Base-by-base conservation (phyloP, 35 echinoderm and acorn worm species). In the Apostichopus parvimensis region DNA sequence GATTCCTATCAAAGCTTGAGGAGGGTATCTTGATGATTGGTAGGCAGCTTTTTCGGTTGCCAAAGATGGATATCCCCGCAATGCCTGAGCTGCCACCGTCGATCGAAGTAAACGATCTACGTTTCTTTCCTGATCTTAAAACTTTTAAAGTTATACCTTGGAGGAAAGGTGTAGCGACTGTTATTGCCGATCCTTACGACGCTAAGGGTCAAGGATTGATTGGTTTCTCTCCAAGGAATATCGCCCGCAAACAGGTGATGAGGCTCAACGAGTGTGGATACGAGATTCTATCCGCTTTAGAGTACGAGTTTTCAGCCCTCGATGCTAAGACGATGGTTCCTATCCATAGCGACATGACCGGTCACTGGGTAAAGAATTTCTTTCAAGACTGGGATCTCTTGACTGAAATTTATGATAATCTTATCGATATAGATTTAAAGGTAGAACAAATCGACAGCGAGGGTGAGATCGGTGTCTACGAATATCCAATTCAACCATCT, bases 401-500 rank as follows among this genome's bases (percentile, higher is more conserved):
- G 20, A 45, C 68, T 9, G 45, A 82, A 1, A 78, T 91, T 7
- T 10, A 24, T 0, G 25, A 77, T 7, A 64, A 52, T 60, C 73
- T 91, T 13, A 25, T 15, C 9, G 23, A 8, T 53, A 77, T 91
- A 53, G 76, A 52, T 26, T 5, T 91, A 5, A 53, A 58, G 15
- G 56, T 91, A 13, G 76, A 91, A 25, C 73, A 61, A 22, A 24
- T 91, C 13, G 90, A 91, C 6, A 79, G 28, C 13, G 78, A 91
- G 57, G 57, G 57, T 10, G 73, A 26, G 57, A 5, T 6, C 6
- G 76, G 76, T 21, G 68, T 77, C 21, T 64, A 77, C 54, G 92
- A 88, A 28, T 76, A 90, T 21, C n/a, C 92, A 5, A 78, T 45
- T 22, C 56, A 79, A 57, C 92, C 92, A 8, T 93, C 92, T 23